Evolutionary conservation across 1,140 invertebrate genomes (phyloP), one percentile per base, ranked within the genome.

Genomic region (Thereuonema tuberculata): DNA sequence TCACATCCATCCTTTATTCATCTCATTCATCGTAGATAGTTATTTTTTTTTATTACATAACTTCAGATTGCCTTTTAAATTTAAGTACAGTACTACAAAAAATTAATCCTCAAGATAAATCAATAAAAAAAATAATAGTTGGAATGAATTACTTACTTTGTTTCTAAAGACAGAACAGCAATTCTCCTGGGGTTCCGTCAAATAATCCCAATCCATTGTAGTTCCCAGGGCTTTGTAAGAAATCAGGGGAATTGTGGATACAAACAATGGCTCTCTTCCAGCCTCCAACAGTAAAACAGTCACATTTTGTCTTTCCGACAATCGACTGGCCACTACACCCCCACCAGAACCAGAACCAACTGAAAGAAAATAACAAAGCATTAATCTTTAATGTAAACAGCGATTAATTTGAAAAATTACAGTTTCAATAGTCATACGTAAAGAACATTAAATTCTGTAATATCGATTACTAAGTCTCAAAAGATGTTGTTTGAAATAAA

Each of bases 211-310:
- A 43, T 43, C 37, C 37, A 43, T 43, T n/a, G 9, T n/a, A 9
- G 37, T 43, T 43, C 37, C n/a, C 9, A 43, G 9, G 9, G 37
- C n/a, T n/a, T 43, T n/a, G 37, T 12, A 43, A n/a, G 37, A 9
- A n/a, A 12, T 12, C n/a, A 43, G 37, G n/a, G 66, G 66, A 3
- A 67, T 59, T 20, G 63, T 59, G 50, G 57, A 62, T 23, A 64
- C 56, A 1, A 56, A 28, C 24, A 52, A 56, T 37, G 60, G 58
- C 23, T 52, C 20, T 20, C 62, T 64, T 49, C 69, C 69, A 3
- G 69, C 69, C 61, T 70, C 69, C 29, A 70, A 31, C 62, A 71
- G 49, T 28, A 70, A 56, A n/a, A 70, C 67, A 5, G 46, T 56
- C n/a, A 63, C 37, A 2, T 60, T 52, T 1, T 52, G 56, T 31